Evolutionary conservation across 2,888 invertebrate genomes (phyloP), one percentile per base, ranked within the genome.

Genomic region (Linnaemya tessellans): DNA sequence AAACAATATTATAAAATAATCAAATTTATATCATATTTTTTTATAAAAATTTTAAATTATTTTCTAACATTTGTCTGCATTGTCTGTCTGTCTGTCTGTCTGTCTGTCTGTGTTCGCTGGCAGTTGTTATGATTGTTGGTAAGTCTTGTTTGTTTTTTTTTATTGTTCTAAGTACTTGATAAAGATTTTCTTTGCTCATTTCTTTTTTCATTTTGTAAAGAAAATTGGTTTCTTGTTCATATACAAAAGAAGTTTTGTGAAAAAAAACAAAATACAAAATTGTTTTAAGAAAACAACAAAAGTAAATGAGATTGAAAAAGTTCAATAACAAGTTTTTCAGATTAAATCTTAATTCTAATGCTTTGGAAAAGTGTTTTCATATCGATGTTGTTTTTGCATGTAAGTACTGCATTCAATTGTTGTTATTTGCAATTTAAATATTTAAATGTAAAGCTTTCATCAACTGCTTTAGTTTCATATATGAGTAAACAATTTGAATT

Each of bases 1-100:
- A 73, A 80, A 80, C 71, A 80, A 71, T 80, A 73, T 74, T 80
- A 74, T 58, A 74, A 73, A 80, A 73, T 80, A 67, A 80, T 73
- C 73, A 80, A 80, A 67, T 73, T 58, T 64, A 73, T 73, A 58
- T 80, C 30, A 30, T 35, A 38, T 78, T 68, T 49, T 56, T 20
- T 58, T 3, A 67, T 10, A 35, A 20, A 51, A 22, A 49, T 62
- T 51, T 62, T n/a, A 4, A 22, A 35, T n/a, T 51, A 8, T 38
- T 64, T 62, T 54, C 15, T 65, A 43, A 4, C 20, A 25, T 62
- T 65, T 35, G 7, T 43, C 22, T 41, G 0, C 22, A n/a, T 15
- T 54, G n/a, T 62, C 0, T 51, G 51, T 51, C 9, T 20, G 8
- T 38, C 43, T 15, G 15, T 25, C 8, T 60, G n/a, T 49, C 11